Base-by-base conservation (phyloP, 2,113 vertebrate genomes). In the Scortum barcoo region DNA sequence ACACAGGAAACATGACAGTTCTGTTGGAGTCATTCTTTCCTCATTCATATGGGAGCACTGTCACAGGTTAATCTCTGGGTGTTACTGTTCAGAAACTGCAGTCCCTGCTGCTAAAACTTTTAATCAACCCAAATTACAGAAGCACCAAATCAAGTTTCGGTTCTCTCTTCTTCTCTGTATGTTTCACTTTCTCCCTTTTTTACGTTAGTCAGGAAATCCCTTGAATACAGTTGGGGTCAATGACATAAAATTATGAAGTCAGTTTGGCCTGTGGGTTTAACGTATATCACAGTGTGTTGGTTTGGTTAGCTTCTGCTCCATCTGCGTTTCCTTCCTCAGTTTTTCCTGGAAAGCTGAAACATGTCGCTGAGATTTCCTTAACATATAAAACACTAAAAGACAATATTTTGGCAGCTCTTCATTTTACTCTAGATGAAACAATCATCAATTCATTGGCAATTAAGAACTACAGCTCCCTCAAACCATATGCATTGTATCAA, bases 61-160 rank as follows among this genome's bases (percentile, higher is more conserved):
- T 44, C 53, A 42, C 40, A n/a, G 54, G 54, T 33, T 48, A n/a
- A 46, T 33, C 13, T 11, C 50, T 38, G 22, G 57, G 26, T 17
- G 12, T 51, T 33, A 13, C 30, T 70, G 12, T 22, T 48, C 30
- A 28, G 20, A 40, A 50, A 40, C 40, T 61, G 16, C 0, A 50
- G 40, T 75, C 19, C 13, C 46, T 9, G 13, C 36, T 53, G 51
- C 58, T 56, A 26, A 44, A 72, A 76, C 19, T 66, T 10, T 4
- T 14, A 75, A n/a, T 28, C 2, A 24, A 60, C 30, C 28, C 46
- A 8, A 50, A 67, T 67, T 40, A 62, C 24, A 72, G 33, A 80
- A 76, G 51, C 36, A 44, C 11, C 2, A 2, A 30, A 50, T 19
- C 9, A 17, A 72, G 30, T 83, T 72, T 76, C 76, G 62, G 8